Base-by-base conservation (phyloP, 1,140 invertebrate genomes). In the Leptinotarsa defecta region DNA sequence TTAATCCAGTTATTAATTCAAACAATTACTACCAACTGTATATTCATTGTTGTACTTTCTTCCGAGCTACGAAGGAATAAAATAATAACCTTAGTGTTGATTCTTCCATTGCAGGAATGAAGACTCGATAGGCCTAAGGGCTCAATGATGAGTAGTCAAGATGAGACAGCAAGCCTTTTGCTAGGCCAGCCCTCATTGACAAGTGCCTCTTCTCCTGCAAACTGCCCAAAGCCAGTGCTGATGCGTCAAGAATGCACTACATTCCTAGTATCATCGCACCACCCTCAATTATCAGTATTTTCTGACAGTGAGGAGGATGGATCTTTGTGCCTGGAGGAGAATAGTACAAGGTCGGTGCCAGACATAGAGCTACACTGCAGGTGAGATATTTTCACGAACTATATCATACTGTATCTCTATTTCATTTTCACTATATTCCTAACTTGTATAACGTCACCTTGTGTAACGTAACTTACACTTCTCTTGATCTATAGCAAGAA, bases 361-460 rank as follows among this genome's bases (percentile, higher is more conserved):
- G 94, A 96, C 84, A 94, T 96, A 81, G 94, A 96, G 86, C 87
- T 96, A 73, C 94, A 96, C 86, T 94, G 93, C 85, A 87, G 91
- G 79, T 87, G 75, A 76, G 75, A 68, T 6, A n/a, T 17, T 20
- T n/a, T 62, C 2, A n/a, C 19, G 4, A 20, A 22, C 24, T 5
- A 13, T 5, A 27, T 17, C n/a, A 17, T 19, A 27, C 11, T 43
- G 34, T 43, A 43, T 34, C 6, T 15, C n/a, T 20, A 2, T 67
- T 67, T 27, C 11, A 11, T 67, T 67, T 67, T 20, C 64, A 67
- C 64, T 67, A 27, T 67, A 20, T 27, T 24, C 64, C 2, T 17
- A 27, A 67, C 6, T 20, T 67, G 34, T 43, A 11, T 43, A 43
- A 62, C 34, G 34, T 43, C 8, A 43, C 8, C 8, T 11, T 67